These are phyloP conservation scores for Drosophila leonis DNA, from an alignment of 2,888 invertebrate genomes.

Conservation along the genomic window DNA sequence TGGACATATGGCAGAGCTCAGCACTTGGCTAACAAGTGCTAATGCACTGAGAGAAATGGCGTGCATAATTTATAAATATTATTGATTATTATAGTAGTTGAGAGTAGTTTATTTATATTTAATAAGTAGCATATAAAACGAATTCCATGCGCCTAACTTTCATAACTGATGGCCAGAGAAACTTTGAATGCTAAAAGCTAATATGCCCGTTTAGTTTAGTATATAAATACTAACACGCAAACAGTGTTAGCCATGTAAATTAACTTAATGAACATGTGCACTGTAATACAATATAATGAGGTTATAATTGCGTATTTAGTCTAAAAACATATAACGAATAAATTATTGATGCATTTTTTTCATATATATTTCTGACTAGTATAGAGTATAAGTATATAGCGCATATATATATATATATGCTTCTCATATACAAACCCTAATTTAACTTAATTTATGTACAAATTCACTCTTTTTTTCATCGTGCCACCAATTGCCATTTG, in stretches of 20 bases:
- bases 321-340: background rate
- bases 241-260: background rate
- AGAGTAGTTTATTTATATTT: background rate
- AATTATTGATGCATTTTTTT: background rate
- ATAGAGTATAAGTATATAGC: too few species aligned
- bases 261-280: background rate
- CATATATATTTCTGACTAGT: background rate
- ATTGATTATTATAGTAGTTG: background rate
- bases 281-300: background rate
- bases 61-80: background rate
- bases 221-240: background rate
- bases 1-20: background rate
- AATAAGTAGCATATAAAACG: background rate
- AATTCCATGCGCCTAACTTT: background rate
- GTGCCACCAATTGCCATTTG: constrained; percentile 13
- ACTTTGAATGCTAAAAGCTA: background rate
- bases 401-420: too few species aligned
- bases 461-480: background rate
- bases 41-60: background rate
- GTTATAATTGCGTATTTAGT: too few species aligned
- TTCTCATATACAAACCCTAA: too few species aligned
- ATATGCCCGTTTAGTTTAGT: background rate
- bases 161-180: background rate
- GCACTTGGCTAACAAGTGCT: background rate
- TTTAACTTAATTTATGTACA: too few species aligned